These are phyloP conservation scores for Orbicella faveolata DNA, from an alignment of 64 coral and sea anemone genomes.

Conservation along the genomic window DNA sequence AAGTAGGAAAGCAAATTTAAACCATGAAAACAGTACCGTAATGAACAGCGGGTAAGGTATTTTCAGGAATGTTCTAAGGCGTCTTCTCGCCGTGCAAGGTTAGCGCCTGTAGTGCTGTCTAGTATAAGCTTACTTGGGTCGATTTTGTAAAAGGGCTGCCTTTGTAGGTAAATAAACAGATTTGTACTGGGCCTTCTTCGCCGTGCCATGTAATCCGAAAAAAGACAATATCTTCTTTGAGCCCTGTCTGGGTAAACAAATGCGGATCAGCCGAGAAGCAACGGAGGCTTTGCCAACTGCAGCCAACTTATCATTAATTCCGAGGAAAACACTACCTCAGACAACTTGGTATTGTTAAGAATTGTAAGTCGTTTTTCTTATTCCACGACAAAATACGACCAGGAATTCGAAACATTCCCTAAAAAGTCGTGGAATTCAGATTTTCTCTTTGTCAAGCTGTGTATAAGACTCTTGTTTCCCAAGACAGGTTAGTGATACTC, in stretches of 20 bases:
- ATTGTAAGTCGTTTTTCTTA: background rate
- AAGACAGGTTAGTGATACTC: conserved; percentile 7
- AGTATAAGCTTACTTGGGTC: too few relatives aligned
- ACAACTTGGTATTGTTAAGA: background rate
- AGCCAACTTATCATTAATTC: background rate
- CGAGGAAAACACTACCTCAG: background rate
- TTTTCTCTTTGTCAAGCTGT: conserved; percentile 11
- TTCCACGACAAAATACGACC: background rate
- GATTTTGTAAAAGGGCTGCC: too few relatives aligned
- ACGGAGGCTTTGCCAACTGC: background rate
- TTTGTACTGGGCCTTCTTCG: background rate
- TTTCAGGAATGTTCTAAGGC: too few relatives aligned
- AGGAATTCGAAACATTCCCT: background rate
- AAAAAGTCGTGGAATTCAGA: conserved; percentile 29
- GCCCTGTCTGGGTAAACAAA: background rate
- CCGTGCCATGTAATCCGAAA: background rate
- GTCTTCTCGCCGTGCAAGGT: too few relatives aligned
- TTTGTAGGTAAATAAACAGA: too few relatives aligned
- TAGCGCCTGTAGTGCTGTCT: too few relatives aligned
- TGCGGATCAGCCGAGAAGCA: background rate
- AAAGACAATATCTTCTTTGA: background rate
- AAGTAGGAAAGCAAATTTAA: too few relatives aligned
- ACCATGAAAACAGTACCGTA: too few relatives aligned
- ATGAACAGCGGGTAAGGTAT: too few relatives aligned
- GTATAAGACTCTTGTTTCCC: conserved; percentile 19